phyloP scores from a whole-genome alignment of 2,113 vertebrate species.

The Dermatemys mawii region DNA sequence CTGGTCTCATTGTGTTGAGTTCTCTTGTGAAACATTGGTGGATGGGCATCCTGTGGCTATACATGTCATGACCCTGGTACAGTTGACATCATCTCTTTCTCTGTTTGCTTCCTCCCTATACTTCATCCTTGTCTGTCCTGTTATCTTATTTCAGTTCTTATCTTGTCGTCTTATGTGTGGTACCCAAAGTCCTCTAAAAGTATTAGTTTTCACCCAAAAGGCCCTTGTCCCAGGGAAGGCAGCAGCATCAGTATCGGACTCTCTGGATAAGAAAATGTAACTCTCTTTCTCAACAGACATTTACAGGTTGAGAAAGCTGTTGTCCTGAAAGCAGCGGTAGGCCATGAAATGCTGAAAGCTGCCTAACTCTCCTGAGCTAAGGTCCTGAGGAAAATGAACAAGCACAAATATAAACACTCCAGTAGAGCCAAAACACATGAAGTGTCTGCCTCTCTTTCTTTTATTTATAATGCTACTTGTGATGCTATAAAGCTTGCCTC shows the following conservation, averaged over 20 bases:
- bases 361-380: not conserved
- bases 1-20: not conserved
- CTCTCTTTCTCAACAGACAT: not conserved
- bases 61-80: not conserved
- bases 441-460: not conserved
- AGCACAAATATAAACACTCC: not conserved
- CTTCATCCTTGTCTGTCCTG: not conserved
- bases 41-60: not conserved
- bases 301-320: rapidly evolving
- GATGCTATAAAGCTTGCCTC: not conserved
- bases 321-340: not conserved
- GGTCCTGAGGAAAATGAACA: not conserved
- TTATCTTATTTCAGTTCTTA: not conserved
- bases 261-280: not conserved
- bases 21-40: not conserved
- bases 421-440: not conserved
- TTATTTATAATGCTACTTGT: rapidly evolving
- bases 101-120: not conserved
- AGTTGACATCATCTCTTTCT: not conserved
- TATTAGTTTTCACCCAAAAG: not conserved
- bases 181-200: not conserved
- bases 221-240: not conserved
- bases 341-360: not conserved
- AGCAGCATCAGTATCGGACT: not conserved
- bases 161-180: rapidly evolving